phyloP scores from a whole-genome alignment of 2,888 invertebrate genomes.

The Stenotaenia linearis region DNA sequence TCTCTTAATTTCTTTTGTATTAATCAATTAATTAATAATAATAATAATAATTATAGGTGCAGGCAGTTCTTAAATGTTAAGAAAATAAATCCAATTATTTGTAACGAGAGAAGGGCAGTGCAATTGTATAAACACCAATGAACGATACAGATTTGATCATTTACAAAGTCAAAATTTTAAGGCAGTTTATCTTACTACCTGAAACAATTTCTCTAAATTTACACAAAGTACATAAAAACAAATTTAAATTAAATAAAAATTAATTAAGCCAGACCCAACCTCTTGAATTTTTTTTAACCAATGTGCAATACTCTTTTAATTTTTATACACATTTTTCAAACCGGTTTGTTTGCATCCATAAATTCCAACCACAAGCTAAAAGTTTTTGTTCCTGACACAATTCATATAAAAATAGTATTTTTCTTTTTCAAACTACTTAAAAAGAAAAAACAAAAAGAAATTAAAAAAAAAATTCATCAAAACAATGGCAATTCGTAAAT shows the following conservation, averaged over 20 bases:
- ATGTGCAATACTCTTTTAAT: background rate
- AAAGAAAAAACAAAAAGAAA: background rate
- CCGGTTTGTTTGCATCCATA: background rate
- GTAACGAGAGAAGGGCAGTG: constrained; percentile 13
- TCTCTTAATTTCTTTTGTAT: background rate
- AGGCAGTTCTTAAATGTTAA: background rate
- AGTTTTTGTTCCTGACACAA: constrained; percentile 3
- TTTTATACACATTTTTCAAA: background rate
- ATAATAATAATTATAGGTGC: background rate
- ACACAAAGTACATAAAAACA: background rate
- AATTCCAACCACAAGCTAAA: background rate
- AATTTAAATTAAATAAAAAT: background rate
- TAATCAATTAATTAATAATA: background rate
- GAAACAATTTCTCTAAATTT: background rate
- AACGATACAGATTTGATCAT: background rate
- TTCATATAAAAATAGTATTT: constrained; percentile 31
- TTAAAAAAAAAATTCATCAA: background rate
- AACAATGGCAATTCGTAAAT: constrained; percentile 29
- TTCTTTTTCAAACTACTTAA: background rate
- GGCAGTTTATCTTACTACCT: background rate
- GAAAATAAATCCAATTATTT: background rate
- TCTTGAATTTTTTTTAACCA: background rate
- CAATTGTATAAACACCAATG: constrained; percentile 1
- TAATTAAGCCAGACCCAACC: background rate
- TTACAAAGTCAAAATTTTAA: background rate